Conservation (phyloP, 2,888 invertebrate species). For the Drosophila yooni region DNA sequence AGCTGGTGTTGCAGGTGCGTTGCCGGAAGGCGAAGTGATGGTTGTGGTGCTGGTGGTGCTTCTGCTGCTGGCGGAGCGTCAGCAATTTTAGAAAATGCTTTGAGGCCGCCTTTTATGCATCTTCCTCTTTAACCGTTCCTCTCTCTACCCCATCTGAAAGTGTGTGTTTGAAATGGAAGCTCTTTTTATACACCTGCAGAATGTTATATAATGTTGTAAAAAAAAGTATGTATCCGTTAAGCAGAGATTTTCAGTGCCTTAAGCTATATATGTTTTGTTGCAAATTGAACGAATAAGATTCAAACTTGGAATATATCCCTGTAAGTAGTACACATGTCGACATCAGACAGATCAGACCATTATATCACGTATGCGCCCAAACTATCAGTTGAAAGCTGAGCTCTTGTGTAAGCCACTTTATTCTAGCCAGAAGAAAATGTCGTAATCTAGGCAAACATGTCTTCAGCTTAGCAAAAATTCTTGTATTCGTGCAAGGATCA, state of each 20-base stretch:
- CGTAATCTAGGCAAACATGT: too few species aligned
- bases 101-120: conserved; percentile 26
- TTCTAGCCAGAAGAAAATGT: too few species aligned
- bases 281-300: background rate
- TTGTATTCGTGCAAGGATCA: too few species aligned
- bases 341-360: background rate
- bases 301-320: background rate
- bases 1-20: background rate
- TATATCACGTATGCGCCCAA: background rate
- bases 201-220: background rate
- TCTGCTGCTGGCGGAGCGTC: conserved; percentile 22
- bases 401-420: too few species aligned
- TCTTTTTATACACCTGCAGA: conserved; percentile 16
- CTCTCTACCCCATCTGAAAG: background rate
- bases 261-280: background rate
- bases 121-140: conserved; percentile 4
- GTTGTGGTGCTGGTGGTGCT: conserved; percentile 5
- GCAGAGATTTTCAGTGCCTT: background rate
- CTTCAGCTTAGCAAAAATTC: too few species aligned
- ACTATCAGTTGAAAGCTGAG: background rate
- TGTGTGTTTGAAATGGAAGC: conserved; percentile 39
- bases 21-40: conserved; percentile 7
- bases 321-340: fast-evolving
- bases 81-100: conserved; percentile 56
- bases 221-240: too few species aligned